Evolutionary conservation across 2,888 invertebrate species (phyloP), one percentile per base, ranked within the genome.

Genomic region (Cheilosia vernalis): DNA sequence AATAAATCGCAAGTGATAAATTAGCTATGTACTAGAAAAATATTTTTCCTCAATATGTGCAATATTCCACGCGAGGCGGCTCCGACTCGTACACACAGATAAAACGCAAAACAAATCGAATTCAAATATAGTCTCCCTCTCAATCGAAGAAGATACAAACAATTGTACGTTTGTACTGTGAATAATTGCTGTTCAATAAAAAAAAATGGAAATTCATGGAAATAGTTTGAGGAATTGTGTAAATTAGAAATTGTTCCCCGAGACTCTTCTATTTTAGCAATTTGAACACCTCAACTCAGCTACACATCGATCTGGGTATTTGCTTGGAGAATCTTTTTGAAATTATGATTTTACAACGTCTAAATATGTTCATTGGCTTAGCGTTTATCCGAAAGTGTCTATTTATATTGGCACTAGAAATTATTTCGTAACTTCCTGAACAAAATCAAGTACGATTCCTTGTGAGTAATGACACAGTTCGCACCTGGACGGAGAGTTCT

Each of bases 1-100:
- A 85, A 85, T 85, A 85, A 85, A 85, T 85, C 81, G 85, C 81
- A 85, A 85, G 85, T 85, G 81, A 74, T 85, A 85, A 85, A 85
- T 85, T 85, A n/a, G n/a, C n/a, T n/a, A 85, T 85, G 76, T 85
- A 81, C 76, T 80, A 72, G 66, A 60, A 67, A 81, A 81, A 85
- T 66, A 81, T 84, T 84, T 79, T 84, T n/a, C 63, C 51, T 78
- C 73, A 73, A 79, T 73, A 73, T 27, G 55, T 42, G 67, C 51
- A 53, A 66, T 21, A 21, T 64, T 33, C 53, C 69, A 55, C 47
- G 44, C 77, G 44, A 24, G 13, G 53, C 30, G 30, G 21, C 27
- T 19, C 21, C 37, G 13, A 37, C 13, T 37, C 37, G 13, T 13
- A 37, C 4, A 10, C 21, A 19, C 13, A 10, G 49, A 49, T 13